Evolutionary conservation across 2,888 invertebrate genomes (phyloP).

Genomic region (Andricus quercusramuli): DNA sequence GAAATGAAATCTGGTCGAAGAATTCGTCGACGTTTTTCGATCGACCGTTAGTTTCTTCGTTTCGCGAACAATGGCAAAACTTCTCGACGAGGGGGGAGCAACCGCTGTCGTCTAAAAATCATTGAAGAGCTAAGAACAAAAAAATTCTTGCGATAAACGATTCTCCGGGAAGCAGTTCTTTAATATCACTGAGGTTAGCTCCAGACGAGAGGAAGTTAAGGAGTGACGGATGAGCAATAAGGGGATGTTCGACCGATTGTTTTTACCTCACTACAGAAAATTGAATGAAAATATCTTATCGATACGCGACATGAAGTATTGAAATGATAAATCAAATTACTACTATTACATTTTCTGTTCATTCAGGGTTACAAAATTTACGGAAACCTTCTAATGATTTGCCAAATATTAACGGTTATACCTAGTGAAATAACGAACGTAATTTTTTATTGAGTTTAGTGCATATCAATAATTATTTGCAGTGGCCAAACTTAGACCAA

Average conservation of each 20-base stretch:
- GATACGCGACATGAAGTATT: not conserved
- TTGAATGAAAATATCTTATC: conserved; percentile 23
- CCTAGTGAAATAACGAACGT: too few species aligned
- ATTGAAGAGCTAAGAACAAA: not conserved
- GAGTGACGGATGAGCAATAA: conserved; percentile 30
- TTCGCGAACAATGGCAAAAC: conserved; percentile 18
- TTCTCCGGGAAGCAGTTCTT: conserved; percentile 6
- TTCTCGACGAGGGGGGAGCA: not conserved
- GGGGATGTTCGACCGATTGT: conserved; percentile 1
- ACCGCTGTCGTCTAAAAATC: conserved; percentile 23
- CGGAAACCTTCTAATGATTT: too few species aligned
- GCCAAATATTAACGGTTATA: too few species aligned
- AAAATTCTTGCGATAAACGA: conserved; percentile 12
- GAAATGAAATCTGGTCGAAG: conserved; percentile 25
- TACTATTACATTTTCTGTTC: too few species aligned
- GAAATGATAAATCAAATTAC: not conserved
- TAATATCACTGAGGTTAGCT: not conserved
- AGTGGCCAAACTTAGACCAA: too few species aligned
- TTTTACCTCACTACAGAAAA: not conserved
- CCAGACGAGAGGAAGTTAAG: not conserved
- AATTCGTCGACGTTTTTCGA: not conserved
- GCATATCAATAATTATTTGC: too few species aligned
- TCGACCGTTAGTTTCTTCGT: conserved; percentile 25
- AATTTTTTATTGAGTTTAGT: too few species aligned
- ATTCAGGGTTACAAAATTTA: too few species aligned